Base-by-base conservation (phyloP, 2,888 invertebrate genomes). In the Papilio gigon region DNA sequence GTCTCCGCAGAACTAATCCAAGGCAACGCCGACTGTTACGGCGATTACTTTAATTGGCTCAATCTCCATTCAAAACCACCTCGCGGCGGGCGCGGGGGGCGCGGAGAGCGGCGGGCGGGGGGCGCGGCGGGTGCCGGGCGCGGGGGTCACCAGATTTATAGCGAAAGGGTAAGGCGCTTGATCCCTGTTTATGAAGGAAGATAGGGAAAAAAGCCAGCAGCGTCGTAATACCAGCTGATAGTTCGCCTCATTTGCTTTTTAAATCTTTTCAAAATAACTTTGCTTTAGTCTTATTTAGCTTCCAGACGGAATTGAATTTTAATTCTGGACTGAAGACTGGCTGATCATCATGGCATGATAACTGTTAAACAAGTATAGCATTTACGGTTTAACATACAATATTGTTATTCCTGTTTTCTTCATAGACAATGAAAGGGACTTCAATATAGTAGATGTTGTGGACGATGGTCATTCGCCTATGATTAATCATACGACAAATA, bases 41-140 rank as follows among this genome's bases (percentile, higher is more conserved):
- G 93, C 93, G 93, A 94, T 93, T 94, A 94, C 93, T 94, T 94
- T 94, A 94, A 94, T 94, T 94, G 94, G 93, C 93, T 93, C 93
- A 93, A 93, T 93, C 93, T 93, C 93, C 92, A 92, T 93, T 93
- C 92, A 93, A 92, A 92, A 92, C 92, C 92, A 88, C 91, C 90
- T 90, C 89, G 87, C 81, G 83, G 85, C 72, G 71, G 69, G 74
- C 83, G 85, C 72, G 71, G 69, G 74, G 70, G 68, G 71, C 60
- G 65, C 73, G 75, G 73, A 73, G 75, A 67, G 68, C 65, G 68
- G 73, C 75, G 75, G 71, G 72, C 35, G 65, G 67, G 20, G 65
- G 65, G 68, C 17, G 61, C 70, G 68, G 76, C 75, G 75, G 71
- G 71, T 71, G 63, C 68, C 74, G 84, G 83, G 83, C 80, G 84